Evolutionary conservation across 2,113 vertebrate genomes (phyloP), one percentile per base, ranked within the genome.

Genomic region (Clarias batrachus): DNA sequence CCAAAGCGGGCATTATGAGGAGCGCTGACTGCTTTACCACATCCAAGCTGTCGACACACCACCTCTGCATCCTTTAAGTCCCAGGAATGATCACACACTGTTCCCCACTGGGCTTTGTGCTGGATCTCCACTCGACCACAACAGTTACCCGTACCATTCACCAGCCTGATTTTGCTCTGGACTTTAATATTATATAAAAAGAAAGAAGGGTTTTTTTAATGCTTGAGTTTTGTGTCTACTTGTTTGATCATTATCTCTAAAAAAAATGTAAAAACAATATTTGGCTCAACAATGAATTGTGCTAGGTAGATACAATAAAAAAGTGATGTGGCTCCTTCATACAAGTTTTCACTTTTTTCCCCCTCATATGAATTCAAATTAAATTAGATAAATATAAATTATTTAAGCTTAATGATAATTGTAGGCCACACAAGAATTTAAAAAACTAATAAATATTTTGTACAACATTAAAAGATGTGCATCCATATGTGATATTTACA

Each of bases 101-200:
- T 90, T n/a, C 92, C 87, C 94, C 94, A 95, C 0, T 0, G 21
- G 74, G 17, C 48, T 6, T 87, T 0, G 2, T 91, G 65, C 7
- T 16, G 87, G 63, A 94, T 89, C 88, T 94, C 94, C 12, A 95
- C 89, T 89, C 93, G 92, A 12, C 94, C 94, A 68, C 89, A 87
- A 81, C 94, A 89, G 25, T 0, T 0, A 5, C 19, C 27, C 14
- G 87, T 90, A 21, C 91, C 91, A 21, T 93, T 92, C 66, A 41
- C 16, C 74, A 95, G 65, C 84, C 90, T 91, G 76, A 93, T 16
- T 2, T 78, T 59, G 4, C 4, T 21, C 2, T 91, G 2, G 3
- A 3, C 56, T 68, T 41, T 71, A 17, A 21, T 90, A 92, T 89
- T 37, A 90, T 82, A 77, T 16, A 0, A 63, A 23, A 57, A 95